These are phyloP conservation scores for Andrena marginata DNA, from an alignment of 2,888 invertebrate genomes.

Conservation along the genomic window DNA sequence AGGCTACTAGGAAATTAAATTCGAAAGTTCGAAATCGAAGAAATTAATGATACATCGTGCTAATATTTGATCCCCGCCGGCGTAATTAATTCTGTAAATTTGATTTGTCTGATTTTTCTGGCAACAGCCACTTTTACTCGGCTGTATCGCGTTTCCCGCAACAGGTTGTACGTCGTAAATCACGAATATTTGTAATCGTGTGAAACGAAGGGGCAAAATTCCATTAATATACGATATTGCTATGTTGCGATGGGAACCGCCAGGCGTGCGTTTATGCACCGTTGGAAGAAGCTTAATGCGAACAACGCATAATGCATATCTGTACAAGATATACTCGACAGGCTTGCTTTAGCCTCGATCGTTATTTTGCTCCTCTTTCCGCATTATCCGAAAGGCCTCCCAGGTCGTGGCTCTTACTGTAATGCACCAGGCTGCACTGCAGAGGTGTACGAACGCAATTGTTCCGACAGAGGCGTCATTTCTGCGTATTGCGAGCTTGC, in stretches of 20 bases:
- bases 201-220: conserved; percentile 30
- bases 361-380: conserved; percentile 62
- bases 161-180: conserved; percentile 4
- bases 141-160: not conserved
- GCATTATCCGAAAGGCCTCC: conserved; percentile 68
- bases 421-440: conserved; percentile 57
- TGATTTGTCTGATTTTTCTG: not conserved
- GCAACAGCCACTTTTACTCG: not conserved
- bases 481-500: conserved; percentile 8
- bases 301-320: conserved; percentile 59
- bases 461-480: conserved; percentile 37
- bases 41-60: too few species aligned
- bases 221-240: conserved; percentile 20
- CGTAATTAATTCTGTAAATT: not conserved
- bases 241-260: conserved; percentile 20
- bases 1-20: too few species aligned
- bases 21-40: too few species aligned
- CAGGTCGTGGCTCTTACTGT: conserved; percentile 64
- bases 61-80: too few species aligned
- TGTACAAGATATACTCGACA: conserved; percentile 55
- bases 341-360: conserved; percentile 58
- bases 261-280: conserved; percentile 13
- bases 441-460: conserved; percentile 17
- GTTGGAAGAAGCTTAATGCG: conserved; percentile 60
- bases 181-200: conserved; percentile 24